Percentiles rank a stretch among this genome's conserved stretches.
phyloP scores from a whole-genome alignment of 2,888 invertebrate genomes.

The Tiphia femorata region DNA sequence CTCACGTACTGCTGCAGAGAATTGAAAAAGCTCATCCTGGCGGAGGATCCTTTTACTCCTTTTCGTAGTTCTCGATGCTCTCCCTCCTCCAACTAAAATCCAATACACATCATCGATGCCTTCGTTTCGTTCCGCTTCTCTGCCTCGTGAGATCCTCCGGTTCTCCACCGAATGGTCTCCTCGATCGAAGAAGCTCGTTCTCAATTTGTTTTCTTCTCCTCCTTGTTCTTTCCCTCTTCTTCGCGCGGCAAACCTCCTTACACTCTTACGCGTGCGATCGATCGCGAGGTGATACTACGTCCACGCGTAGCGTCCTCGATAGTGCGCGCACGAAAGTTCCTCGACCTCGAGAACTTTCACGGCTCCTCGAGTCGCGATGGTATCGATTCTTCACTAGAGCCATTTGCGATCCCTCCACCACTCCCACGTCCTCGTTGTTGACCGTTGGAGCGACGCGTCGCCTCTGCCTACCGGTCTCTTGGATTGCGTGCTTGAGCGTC shows the following conservation, averaged over 20 bases:
- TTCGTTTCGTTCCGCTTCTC: no score
- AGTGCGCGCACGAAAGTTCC: conserved; percentile 24
- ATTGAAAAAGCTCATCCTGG: conserved; percentile 86
- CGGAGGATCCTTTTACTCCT: not conserved
- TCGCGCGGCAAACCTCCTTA: not conserved
- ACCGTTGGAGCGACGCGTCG: not conserved
- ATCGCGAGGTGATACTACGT: not conserved
- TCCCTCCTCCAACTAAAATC: not conserved
- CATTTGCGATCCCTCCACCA: conserved; percentile 35
- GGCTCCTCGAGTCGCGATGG: conserved; percentile 35
- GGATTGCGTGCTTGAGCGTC: no score
- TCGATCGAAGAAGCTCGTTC: conserved; percentile 3
- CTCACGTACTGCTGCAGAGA: conserved; percentile 88
- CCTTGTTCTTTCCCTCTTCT: conserved; percentile 1
- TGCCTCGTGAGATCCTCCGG: no score
- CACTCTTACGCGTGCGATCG: not conserved
- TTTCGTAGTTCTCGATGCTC: not conserved
- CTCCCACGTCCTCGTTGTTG: not conserved
- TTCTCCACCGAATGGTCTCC: not conserved
- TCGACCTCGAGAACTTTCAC: conserved; percentile 36
- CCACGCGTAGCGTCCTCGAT: conserved; percentile 16
- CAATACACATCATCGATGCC: not conserved
- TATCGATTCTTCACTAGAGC: conserved; percentile 34
- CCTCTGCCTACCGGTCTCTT: no score
- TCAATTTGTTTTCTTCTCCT: not conserved